Percentiles rank a stretch among this genome's conserved stretches.
These are phyloP conservation scores for Antennarius striatus DNA, from an alignment of 2,113 vertebrate species.

Conservation along the genomic window DNA sequence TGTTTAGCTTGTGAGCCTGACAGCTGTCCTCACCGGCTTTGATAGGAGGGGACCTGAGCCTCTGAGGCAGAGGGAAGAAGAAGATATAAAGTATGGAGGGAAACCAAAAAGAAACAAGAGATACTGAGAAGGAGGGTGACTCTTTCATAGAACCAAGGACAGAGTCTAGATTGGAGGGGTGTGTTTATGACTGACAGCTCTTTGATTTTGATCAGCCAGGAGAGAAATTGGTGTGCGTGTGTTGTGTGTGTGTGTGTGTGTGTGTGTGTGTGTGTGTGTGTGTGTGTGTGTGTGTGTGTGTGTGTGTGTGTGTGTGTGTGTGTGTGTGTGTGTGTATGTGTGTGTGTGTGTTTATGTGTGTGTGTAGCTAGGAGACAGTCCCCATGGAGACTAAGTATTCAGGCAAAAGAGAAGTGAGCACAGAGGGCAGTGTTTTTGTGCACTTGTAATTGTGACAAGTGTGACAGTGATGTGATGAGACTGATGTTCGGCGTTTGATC, in stretches of 20 bases:
- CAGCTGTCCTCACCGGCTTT: conserved; percentile 61
- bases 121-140: conserved; percentile 24
- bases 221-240: conserved; percentile 63
- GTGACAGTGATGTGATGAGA: conserved; percentile 43
- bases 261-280: not conserved
- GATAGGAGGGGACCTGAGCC: conserved; percentile 45
- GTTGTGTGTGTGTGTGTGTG: conserved; percentile 29
- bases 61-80: conserved; percentile 2
- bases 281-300: no score
- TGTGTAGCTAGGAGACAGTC: conserved; percentile 65
- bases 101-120: conserved; percentile 26
- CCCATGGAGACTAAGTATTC: conserved; percentile 65
- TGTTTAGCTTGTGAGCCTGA: conserved; percentile 52
- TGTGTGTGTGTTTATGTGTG: conserved; percentile 9
- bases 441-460: not conserved
- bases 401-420: conserved; percentile 50
- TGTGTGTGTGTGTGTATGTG: conserved; percentile 11
- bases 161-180: conserved; percentile 52
- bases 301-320: no score
- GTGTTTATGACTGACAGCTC: conserved; percentile 61
- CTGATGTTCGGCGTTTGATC: conserved; percentile 53
- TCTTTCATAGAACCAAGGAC: conserved; percentile 56
- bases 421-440: conserved; percentile 27
- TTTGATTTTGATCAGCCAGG: conserved; percentile 71
- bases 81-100: conserved; percentile 8